Evolutionary conservation across 2,888 invertebrate species (phyloP).

Genomic region (Agrochola circellaris): DNA sequence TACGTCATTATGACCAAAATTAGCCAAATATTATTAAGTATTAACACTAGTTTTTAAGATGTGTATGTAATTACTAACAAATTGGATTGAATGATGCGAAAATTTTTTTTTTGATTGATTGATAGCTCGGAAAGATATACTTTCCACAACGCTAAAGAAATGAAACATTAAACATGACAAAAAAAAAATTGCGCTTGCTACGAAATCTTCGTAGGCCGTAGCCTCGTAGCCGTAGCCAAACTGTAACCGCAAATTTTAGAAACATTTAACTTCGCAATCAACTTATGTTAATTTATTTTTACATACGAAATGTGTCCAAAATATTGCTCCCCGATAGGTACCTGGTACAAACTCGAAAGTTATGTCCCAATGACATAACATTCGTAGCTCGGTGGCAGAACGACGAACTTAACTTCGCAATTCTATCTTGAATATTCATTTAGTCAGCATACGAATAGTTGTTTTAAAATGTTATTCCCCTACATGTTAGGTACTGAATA

Average conservation of each 20-base stretch:
- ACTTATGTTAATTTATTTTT: conserved; percentile 45
- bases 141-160: neutral
- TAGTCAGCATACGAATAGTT: conserved; percentile 56
- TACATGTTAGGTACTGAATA: conserved; percentile 49
- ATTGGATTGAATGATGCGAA: too few relatives aligned
- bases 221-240: conserved; percentile 60
- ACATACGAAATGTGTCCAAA: conserved; percentile 47
- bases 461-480: conserved; percentile 57
- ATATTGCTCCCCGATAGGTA: conserved; percentile 39
- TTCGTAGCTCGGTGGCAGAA: conserved; percentile 53
- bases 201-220: conserved; percentile 56
- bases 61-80: too few relatives aligned
- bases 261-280: conserved; percentile 25
- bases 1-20: too few relatives aligned
- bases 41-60: too few relatives aligned
- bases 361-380: conserved; percentile 67
- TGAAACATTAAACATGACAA: neutral
- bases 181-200: neutral
- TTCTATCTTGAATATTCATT: conserved; percentile 67
- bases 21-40: too few relatives aligned
- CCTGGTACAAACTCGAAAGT: conserved; percentile 49
- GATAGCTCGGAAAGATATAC: neutral
- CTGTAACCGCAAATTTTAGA: conserved; percentile 8
- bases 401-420: conserved; percentile 65
- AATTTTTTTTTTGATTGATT: too few relatives aligned